Base-by-base conservation (phyloP, 2,113 vertebrate species). In the Dasypus novemcinctus region DNA sequence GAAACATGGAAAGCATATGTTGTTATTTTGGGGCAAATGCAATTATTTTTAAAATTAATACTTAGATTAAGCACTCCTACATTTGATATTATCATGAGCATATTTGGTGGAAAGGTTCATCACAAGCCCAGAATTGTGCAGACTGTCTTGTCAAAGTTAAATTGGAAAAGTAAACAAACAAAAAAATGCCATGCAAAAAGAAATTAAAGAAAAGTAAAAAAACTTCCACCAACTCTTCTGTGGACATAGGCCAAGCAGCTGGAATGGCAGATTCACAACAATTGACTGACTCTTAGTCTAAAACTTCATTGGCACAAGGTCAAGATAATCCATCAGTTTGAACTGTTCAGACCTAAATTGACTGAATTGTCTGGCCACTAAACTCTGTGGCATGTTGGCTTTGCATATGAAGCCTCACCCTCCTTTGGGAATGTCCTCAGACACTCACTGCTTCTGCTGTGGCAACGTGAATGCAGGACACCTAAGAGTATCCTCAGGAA, bases 1-100 rank as follows among this genome's bases (percentile, higher is more conserved):
- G 57, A 85, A 72, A 7, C 27, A 49, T 80, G 46, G 41, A 41
- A 92, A 85, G 29, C 61, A 52, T 49, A 92, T 52, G 85, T 41
- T 46, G 57, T 92, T 94, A 94, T 90, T 74, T 86, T 7, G 43
- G n/a, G 49, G 25, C 46, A 92, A 89, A 82, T 90, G 38, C 66
- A 66, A 33, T 72, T 75, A 68, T 90, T 86, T 89, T 92, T 79
- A 89, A 59, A 57, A 79, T 84, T 85, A 68, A 85, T 57, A 75
- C 33, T 89, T 66, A 92, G 69, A 78, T 84, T 66, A 81, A 63
- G 14, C 74, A 68, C 46, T 85, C 33, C 43, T 0, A 0, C 10
- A 31, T 74, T 96, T 92, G 90, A 20, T 90, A 68, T 79, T 52
- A 36, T 83, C 71, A 85, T 89, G 18, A 75, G 38, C 21, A 31